Percentiles rank a stretch among this genome's conserved stretches.
Evolutionary conservation across 2,113 vertebrate species (phyloP).

Genomic region (Nettapus auritus): DNA sequence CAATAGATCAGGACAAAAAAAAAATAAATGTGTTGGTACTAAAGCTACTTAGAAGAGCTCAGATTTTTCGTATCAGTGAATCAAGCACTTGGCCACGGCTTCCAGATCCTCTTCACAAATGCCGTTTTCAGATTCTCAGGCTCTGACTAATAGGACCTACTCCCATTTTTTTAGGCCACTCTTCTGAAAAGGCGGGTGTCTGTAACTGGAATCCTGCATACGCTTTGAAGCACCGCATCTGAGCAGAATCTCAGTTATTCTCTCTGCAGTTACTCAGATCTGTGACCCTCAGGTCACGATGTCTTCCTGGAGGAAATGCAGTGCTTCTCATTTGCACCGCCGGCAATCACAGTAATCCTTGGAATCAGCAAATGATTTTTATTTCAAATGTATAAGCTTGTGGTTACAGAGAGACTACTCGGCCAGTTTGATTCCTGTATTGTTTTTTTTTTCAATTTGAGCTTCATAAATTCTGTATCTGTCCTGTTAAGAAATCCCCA

Average conservation of each 20-base stretch:
- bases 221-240: not conserved
- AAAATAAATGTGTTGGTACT: not conserved
- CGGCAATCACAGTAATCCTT: not conserved
- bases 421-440: not conserved
- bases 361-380: not conserved
- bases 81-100: not conserved
- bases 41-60: not conserved
- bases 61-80: rapidly evolving
- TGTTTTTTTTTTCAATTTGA: not conserved
- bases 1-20: not conserved
- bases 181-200: not conserved
- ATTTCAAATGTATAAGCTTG: not conserved
- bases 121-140: not conserved
- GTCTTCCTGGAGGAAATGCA: not conserved
- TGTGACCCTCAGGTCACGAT: not conserved
- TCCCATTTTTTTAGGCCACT: not conserved
- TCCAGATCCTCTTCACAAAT: not conserved
- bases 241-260: not conserved
- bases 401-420: not conserved
- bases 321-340: not conserved
- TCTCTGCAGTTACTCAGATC: not conserved
- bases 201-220: not conserved
- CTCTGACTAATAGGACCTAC: not conserved
- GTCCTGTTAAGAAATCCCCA: not conserved
- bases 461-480: not conserved